Conservation (phyloP, 2,888 invertebrate species). For the Heteropelma amictum region DNA sequence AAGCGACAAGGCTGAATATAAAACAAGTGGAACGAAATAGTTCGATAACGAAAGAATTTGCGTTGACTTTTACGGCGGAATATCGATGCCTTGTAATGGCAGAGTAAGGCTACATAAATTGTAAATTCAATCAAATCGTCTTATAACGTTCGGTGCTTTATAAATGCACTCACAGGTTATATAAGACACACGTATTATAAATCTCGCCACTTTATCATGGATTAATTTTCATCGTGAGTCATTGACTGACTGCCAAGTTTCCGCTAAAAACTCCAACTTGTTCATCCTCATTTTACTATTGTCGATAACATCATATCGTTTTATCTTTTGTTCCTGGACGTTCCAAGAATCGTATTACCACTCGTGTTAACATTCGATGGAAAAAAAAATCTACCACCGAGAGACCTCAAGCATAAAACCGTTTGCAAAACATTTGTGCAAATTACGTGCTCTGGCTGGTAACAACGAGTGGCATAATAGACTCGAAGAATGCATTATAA, state of each 20-base stretch:
- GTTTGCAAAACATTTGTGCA: conserved; percentile 22
- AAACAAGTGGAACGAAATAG: conserved; percentile 13
- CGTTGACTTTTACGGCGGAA: conserved; percentile 1
- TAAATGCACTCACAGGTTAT: conserved; percentile 23
- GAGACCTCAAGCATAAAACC: neutral
- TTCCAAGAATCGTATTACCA: neutral
- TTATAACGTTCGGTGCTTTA: neutral
- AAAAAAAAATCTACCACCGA: neutral
- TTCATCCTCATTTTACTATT: conserved; percentile 1
- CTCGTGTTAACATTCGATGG: conserved; percentile 3
- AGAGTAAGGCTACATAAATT: no score
- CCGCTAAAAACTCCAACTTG: neutral
- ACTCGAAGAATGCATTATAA: conserved; percentile 15
- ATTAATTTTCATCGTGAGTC: conserved; percentile 33
- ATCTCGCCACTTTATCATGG: neutral
- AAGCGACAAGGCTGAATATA: neutral
- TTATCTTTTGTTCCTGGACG: neutral
- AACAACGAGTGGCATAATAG: conserved; percentile 25
- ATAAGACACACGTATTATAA: conserved; percentile 1
- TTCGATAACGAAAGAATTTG: conserved; percentile 24
- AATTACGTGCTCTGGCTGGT: conserved; percentile 1
- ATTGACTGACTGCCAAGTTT: conserved; percentile 33
- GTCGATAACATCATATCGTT: neutral
- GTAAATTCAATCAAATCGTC: conserved; percentile 17
- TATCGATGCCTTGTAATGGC: no score